Evolutionary conservation across 2,797 vertebrate genomes (phyloP), one percentile per base, ranked within the genome.

Genomic region (Phataginus tetradactyla): DNA sequence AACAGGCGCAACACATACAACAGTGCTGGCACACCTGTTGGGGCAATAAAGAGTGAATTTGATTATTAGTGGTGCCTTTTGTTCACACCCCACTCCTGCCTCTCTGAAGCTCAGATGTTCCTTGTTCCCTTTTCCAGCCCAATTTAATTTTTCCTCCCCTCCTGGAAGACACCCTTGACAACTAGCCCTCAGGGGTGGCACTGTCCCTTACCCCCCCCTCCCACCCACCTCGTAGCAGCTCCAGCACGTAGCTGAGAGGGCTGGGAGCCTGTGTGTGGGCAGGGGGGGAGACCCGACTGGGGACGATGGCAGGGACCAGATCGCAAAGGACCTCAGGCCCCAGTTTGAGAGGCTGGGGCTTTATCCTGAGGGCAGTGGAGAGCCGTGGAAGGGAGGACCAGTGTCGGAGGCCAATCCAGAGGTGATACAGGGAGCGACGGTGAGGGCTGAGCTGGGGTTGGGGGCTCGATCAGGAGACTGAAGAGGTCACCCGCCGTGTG

Each of bases 401-500:
- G 45, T 45, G 45, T 20, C 3, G 1, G 32, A 27, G 13, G 13
- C 3, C n/a, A 1, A 21, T 18, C 51, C 37, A 17, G 12, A 45
- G 42, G 25, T 34, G 34, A 32, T 11, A 4, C 66, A 37, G 51
- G 29, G 12, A n/a, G 57, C 51, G 23, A 66, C 15, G 77, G 32
- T 5, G 79, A 18, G 32, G 34, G 6, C 42, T 64, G 72, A 23
- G 69, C 32, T 15, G 32, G 53, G 27, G 10, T 32, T 9, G 27
- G 14, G 17, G 9, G 5, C n/a, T 57, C 63, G 72, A 71, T 71
- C 39, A 84, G 75, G 29, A 10, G 0, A 32, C 37, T 51, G 61
- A 9, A 32, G 32, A 42, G 37, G 1, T 45, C 8, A 8, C 27
- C 1, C 6, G 6, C 27, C 1, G 0, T 1, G 1, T 0, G n/a